Evolutionary conservation across 2,888 invertebrate genomes (phyloP), one percentile per base, ranked within the genome.

Genomic region (Trichogramma evanescens): DNA sequence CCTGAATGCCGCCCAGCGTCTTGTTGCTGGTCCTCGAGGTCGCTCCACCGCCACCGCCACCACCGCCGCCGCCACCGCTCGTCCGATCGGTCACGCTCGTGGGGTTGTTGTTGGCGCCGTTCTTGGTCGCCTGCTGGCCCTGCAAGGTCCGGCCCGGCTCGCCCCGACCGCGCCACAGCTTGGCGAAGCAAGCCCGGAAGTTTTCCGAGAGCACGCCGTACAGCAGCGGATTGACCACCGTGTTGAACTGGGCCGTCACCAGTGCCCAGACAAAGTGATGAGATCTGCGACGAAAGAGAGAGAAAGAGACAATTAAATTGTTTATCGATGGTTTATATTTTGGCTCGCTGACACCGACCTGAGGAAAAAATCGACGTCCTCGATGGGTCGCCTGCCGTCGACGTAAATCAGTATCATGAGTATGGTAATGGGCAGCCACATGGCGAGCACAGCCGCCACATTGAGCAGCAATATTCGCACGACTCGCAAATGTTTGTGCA

Each of bases 381-480:
- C 80, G 52, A 72, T 79, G 1, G 80, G 74, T 39, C 83, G 71
- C 38, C 78, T 75, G 3, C 83, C 83, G 66, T 84, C 83, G 46
- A 82, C 67, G 66, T 82, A 83, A 57, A 84, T 82, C 48, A 84
- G 74, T 44, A 82, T 67, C 80, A 83, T 81, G 10, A 82, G 72
- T 2, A 81, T 70, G 0, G 82, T 81, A 62, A 83, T 83, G 1
- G 83, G 83, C 48, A 82, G 68, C 83, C 83, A 83, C 83, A 83
- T 83, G 8, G 82, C 70, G n/a, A 83, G 74, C 2, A 83, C 83
- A 4, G 82, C 80, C 4, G 82, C 70, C 8, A 84, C 82, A 70
- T 83, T 83, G 49, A 82, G 71, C 56, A 82, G 75, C 41, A 83
- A 72, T 39, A 83, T 77, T 46, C 82, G 73, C 0, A 83, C 81